These are phyloP conservation scores for Danio kyathit DNA, from an alignment of 2,797 vertebrate genomes.

Conservation along the genomic window DNA sequence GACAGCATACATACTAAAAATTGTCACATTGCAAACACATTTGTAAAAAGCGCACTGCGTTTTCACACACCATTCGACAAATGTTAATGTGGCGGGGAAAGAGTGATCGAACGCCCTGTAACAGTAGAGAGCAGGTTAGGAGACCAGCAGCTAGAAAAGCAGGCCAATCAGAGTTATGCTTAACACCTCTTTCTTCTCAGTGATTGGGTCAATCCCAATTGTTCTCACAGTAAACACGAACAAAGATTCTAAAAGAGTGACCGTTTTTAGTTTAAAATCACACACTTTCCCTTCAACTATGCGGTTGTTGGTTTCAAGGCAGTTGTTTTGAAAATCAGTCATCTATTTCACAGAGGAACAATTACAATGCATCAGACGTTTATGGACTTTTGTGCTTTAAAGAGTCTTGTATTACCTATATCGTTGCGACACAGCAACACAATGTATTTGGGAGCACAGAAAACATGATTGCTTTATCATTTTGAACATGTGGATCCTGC, in stretches of 20 bases:
- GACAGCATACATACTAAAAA: too few species aligned
- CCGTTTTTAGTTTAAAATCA: neutral
- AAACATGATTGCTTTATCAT: slow-evolving; percentile 17
- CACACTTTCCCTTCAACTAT: neutral
- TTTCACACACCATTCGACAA: too few species aligned
- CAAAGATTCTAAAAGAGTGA: neutral
- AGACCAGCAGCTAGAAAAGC: too few species aligned
- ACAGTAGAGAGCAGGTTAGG: too few species aligned
- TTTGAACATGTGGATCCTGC: slow-evolving; percentile 31
- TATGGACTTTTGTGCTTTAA: neutral
- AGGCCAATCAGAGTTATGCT: too few species aligned
- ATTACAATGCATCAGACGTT: neutral
- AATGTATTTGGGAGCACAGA: neutral
- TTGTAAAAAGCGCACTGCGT: too few species aligned
- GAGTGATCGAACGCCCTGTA: too few species aligned
- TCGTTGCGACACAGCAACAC: neutral
- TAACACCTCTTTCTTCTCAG: too few species aligned
- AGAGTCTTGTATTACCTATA: neutral
- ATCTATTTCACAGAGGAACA: neutral
- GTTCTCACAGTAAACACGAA: neutral
- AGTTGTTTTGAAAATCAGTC: neutral
- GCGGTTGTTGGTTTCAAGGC: neutral
- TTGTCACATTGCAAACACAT: too few species aligned
- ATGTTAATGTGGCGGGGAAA: too few species aligned
- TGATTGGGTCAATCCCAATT: too few species aligned